These are phyloP conservation scores for Chymomyza procnemis DNA, from an alignment of 2,888 invertebrate genomes.

Conservation along the genomic window DNA sequence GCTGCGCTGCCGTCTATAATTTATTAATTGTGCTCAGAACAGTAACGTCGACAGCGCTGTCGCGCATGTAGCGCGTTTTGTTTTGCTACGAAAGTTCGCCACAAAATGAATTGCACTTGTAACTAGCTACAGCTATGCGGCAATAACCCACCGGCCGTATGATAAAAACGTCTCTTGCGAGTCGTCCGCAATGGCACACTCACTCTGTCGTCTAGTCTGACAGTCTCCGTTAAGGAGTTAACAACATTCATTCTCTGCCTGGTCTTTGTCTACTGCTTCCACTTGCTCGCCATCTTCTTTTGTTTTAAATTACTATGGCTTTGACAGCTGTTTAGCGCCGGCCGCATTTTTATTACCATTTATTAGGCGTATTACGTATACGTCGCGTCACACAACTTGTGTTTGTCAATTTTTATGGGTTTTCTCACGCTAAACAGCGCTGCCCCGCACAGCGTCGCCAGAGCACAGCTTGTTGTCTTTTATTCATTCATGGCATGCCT, in stretches of 20 bases:
- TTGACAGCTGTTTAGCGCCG: constrained; percentile 4
- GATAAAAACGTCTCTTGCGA: no score
- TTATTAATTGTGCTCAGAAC: constrained; percentile 68
- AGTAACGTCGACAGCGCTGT: constrained; percentile 22
- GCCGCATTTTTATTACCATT: constrained; percentile 1
- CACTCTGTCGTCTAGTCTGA: neutral
- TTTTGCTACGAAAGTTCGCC: constrained; percentile 61
- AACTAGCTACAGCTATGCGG: neutral
- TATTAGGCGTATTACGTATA: constrained; percentile 4
- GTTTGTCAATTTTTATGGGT: constrained; percentile 30
- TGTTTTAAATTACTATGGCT: neutral
- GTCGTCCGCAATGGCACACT: no score
- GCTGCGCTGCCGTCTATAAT: constrained; percentile 56
- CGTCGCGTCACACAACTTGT: neutral
- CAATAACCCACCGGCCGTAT: no score
- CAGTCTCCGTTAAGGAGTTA: neutral
- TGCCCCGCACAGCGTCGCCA: constrained; percentile 16
- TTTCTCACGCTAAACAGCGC: constrained; percentile 67
- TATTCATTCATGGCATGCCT: constrained; percentile 58
- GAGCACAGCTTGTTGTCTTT: constrained; percentile 22
- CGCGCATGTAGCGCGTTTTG: constrained; percentile 35
- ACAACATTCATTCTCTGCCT: no score
- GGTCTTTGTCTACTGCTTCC: neutral
- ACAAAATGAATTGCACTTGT: neutral
- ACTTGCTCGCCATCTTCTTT: neutral